Percentiles rank a stretch among this genome's conserved stretches.
phyloP scores from a whole-genome alignment of 1,140 invertebrate genomes.

The Drosophila paulistorum region DNA sequence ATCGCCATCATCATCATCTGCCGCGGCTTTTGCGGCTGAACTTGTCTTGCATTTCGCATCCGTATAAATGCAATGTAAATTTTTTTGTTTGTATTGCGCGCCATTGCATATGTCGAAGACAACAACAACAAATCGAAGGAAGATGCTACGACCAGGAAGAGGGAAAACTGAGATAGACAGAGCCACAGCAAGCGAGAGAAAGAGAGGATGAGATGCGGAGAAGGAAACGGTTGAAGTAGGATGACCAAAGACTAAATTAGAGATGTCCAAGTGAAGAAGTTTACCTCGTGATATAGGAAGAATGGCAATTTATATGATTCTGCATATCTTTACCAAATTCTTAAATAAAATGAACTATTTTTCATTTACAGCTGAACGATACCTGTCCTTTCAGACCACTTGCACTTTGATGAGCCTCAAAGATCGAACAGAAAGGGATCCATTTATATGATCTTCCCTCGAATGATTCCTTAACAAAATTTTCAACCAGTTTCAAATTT shows the following conservation, averaged over 20 bases:
- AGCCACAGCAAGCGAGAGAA: neutral
- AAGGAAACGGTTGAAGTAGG: neutral
- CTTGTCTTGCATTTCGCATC: slow-evolving; percentile 69
- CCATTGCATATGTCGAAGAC: slow-evolving; percentile 79
- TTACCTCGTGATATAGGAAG: neutral
- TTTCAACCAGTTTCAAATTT: too few relatives aligned
- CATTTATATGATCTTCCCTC: too few relatives aligned
- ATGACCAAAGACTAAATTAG: slow-evolving; percentile 4
- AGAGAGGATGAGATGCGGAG: too few relatives aligned
- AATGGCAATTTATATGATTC: neutral
- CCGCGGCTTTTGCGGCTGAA: slow-evolving; percentile 12
- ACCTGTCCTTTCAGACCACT: too few relatives aligned
- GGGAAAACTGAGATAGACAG: slow-evolving; percentile 8
- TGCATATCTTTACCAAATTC: too few relatives aligned
- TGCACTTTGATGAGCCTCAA: too few relatives aligned
- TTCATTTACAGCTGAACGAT: too few relatives aligned
- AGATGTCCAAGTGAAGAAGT: slow-evolving; percentile 8
- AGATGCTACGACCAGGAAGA: slow-evolving; percentile 7
- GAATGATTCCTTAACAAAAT: too few relatives aligned
- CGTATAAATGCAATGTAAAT: slow-evolving; percentile 81
- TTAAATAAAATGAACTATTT: too few relatives aligned
- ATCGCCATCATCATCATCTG: slow-evolving; percentile 25
- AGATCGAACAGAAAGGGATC: too few relatives aligned
- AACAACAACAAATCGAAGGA: slow-evolving; percentile 42
- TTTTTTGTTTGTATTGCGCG: slow-evolving; percentile 72